These are phyloP conservation scores for Bubo bubo DNA, from an alignment of 2,113 vertebrate genomes.

Conservation along the genomic window DNA sequence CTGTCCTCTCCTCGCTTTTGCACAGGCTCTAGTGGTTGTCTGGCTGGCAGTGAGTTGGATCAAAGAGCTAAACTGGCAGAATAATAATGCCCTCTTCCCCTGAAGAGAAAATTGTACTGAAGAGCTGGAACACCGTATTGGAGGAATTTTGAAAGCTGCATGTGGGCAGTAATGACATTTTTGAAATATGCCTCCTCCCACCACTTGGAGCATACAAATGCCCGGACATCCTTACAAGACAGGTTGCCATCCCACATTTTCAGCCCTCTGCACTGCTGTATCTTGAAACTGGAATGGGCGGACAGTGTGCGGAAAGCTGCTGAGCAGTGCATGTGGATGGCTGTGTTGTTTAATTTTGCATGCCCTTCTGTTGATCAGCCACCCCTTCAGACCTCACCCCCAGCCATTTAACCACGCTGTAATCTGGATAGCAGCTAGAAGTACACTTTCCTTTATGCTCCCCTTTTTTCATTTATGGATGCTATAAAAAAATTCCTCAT, in stretches of 20 bases:
- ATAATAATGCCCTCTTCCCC: background rate
- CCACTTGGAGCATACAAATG: background rate
- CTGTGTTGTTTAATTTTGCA: background rate
- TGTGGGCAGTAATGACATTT: conserved; percentile 15
- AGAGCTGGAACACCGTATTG: background rate
- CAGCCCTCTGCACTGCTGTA: fast-evolving
- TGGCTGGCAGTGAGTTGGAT: background rate
- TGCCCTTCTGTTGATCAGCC: background rate
- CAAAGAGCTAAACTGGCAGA: background rate
- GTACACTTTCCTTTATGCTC: background rate
- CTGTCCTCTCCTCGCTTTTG: background rate
- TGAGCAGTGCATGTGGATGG: fast-evolving
- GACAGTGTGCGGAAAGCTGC: background rate
- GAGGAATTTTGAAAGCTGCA: background rate
- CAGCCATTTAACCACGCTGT: background rate
- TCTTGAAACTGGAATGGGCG: fast-evolving
- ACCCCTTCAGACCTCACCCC: background rate
- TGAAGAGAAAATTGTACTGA: background rate
- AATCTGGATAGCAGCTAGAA: background rate
- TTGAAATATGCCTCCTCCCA: background rate
- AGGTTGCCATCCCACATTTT: background rate
- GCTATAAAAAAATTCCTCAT: background rate
- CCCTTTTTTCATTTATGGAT: background rate
- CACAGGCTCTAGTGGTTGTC: background rate
- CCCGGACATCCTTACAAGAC: background rate